Percentiles rank a stretch among this genome's conserved stretches.
These are phyloP conservation scores for Hypotaenidia philippensis DNA, from an alignment of 2,797 vertebrate species.

Conservation along the genomic window DNA sequence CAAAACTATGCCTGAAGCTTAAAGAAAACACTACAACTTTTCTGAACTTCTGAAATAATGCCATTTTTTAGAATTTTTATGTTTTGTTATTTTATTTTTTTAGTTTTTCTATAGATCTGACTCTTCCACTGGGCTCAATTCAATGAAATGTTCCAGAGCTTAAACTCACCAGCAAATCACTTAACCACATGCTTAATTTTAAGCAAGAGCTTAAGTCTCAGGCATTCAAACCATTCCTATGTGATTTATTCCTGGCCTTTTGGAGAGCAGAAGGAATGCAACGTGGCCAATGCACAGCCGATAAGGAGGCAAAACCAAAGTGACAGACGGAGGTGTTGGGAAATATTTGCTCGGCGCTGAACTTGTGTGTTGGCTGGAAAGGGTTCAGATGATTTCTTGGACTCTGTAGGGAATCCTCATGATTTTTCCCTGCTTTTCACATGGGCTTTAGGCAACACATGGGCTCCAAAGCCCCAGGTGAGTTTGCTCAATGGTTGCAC, in stretches of 20 bases:
- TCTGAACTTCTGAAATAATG: not conserved
- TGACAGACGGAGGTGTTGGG: slow-evolving; percentile 29
- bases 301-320: slow-evolving; percentile 38
- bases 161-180: slow-evolving; percentile 9
- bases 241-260: slow-evolving; percentile 52
- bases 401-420: not conserved
- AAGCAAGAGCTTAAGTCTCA: slow-evolving; percentile 31
- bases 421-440: not conserved
- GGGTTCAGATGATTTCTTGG: not conserved
- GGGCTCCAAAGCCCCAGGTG: not conserved
- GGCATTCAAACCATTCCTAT: not conserved
- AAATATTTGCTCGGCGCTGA: slow-evolving; percentile 31
- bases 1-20: not conserved
- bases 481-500: not conserved
- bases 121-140: not conserved
- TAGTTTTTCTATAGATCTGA: not conserved
- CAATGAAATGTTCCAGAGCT: not conserved
- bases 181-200: slow-evolving; percentile 50
- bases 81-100: not conserved
- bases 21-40: not conserved
- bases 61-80: not conserved
- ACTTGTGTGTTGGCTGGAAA: slow-evolving; percentile 1
- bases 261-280: slow-evolving; percentile 43
- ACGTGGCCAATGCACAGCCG: not conserved
- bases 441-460: not conserved